These are phyloP conservation scores for Phycodurus eques DNA, from an alignment of 2,113 vertebrate species.

Conservation along the genomic window DNA sequence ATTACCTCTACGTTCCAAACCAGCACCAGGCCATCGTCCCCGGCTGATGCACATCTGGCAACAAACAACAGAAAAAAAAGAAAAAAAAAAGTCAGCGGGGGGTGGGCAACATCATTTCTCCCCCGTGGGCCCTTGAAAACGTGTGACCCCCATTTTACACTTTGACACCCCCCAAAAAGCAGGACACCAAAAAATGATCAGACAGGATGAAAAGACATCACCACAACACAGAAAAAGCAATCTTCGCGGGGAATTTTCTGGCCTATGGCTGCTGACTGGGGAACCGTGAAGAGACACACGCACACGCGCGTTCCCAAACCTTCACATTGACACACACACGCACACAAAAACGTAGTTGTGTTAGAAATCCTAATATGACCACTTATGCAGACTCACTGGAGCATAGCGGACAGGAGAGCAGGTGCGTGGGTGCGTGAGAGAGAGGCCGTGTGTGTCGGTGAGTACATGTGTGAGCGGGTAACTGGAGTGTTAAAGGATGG, in stretches of 20 bases:
- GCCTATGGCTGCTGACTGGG: slow-evolving; percentile 82
- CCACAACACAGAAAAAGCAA: slow-evolving; percentile 83
- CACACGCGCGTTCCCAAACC: too few species aligned
- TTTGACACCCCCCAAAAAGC: slow-evolving; percentile 74
- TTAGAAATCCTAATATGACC: slow-evolving; percentile 55
- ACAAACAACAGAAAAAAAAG: slow-evolving; percentile 15
- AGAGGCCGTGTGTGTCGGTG: too few species aligned
- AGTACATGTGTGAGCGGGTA: too few species aligned
- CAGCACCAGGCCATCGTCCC: slow-evolving; percentile 88
- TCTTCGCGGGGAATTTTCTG: slow-evolving; percentile 88
- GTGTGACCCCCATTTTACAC: slow-evolving; percentile 72
- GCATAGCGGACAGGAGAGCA: slow-evolving; percentile 32
- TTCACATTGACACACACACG: slow-evolving; percentile 29
- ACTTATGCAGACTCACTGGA: slow-evolving; percentile 57
- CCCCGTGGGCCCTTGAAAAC: slow-evolving; percentile 34
- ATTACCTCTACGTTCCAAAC: slow-evolving; percentile 90
- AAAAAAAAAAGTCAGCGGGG: slow-evolving; percentile 27
- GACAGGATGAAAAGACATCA: slow-evolving; percentile 67
- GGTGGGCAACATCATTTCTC: slow-evolving; percentile 43
- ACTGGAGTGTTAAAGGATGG: too few species aligned
- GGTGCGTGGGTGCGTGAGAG: not conserved
- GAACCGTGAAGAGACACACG: slow-evolving; percentile 71
- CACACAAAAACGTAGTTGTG: slow-evolving; percentile 42
- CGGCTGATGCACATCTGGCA: slow-evolving; percentile 90
- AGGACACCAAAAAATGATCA: slow-evolving; percentile 57